Conservation (phyloP, 1,140 invertebrate genomes). For the Cherax destructor region DNA sequence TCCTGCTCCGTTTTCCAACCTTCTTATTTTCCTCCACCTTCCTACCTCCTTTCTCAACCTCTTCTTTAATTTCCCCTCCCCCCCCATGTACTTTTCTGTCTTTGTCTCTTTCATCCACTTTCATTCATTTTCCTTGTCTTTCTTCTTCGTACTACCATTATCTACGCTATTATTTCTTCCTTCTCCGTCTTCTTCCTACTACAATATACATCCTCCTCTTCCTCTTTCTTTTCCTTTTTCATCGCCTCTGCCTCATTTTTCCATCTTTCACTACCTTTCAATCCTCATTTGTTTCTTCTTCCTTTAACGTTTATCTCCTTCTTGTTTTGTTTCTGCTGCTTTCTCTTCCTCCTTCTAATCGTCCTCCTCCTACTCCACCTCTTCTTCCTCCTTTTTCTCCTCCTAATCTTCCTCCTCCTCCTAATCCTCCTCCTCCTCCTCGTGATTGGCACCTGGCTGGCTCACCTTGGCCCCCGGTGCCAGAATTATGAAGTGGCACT, state of each 20-base stretch:
- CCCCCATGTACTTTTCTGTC: not conserved
- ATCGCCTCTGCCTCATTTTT: not conserved
- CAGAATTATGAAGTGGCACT: conserved; percentile 59
- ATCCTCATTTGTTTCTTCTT: not conserved
- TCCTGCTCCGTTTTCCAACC: not conserved
- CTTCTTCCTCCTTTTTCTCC: not conserved
- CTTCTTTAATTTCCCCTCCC: not conserved
- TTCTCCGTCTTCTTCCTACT: too few relatives aligned
- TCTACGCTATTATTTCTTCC: too few relatives aligned
- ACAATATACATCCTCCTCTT: not conserved
- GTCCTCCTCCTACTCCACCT: not conserved
- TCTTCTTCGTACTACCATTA: too few relatives aligned
- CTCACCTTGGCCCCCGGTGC: conserved; percentile 40
- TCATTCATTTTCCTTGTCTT: too few relatives aligned
- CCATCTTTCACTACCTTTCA: too few relatives aligned
- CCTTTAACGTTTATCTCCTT: too few relatives aligned
- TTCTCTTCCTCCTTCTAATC: not conserved
- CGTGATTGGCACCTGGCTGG: not conserved
- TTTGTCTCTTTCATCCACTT: too few relatives aligned
- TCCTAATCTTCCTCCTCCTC: not conserved
- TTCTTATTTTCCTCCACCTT: not conserved
- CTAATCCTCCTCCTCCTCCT: too few relatives aligned
- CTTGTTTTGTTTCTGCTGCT: not conserved
- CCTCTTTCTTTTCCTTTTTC: not conserved
- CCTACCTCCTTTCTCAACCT: not conserved